Conservation (phyloP, 2,113 vertebrate genomes). For the Guaruba guarouba region DNA sequence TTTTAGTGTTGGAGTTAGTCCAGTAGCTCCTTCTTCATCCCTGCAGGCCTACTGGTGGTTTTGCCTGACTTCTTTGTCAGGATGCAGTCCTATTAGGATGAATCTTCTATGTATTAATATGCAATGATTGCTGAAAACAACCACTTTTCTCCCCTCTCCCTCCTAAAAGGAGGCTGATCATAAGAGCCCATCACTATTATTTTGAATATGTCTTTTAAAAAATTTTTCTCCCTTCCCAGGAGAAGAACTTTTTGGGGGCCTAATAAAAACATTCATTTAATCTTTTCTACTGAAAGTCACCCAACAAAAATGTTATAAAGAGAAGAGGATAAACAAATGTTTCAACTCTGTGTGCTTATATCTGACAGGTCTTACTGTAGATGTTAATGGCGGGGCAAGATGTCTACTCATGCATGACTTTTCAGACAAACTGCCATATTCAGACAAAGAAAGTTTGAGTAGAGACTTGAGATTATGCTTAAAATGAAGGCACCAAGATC, state of each 20-base stretch:
- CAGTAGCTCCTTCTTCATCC: neutral
- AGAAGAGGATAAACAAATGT: neutral
- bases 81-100: neutral
- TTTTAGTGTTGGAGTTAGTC: neutral
- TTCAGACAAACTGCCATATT: neutral
- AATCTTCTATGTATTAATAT: neutral
- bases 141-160: neutral
- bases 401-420: too few species aligned
- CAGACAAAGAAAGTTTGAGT: neutral
- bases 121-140: neutral
- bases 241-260: neutral
- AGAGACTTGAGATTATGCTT: neutral
- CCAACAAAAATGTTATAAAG: neutral
- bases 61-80: neutral
- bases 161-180: neutral
- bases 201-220: neutral
- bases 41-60: neutral
- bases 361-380: neutral
- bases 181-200: neutral
- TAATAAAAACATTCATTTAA: neutral
- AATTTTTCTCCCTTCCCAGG: accelerated
- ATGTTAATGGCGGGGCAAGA: neutral
- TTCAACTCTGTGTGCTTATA: neutral
- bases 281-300: neutral
- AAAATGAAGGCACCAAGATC: neutral